Conservation (phyloP, 2,113 vertebrate species). For the Salvelinus namaycush region DNA sequence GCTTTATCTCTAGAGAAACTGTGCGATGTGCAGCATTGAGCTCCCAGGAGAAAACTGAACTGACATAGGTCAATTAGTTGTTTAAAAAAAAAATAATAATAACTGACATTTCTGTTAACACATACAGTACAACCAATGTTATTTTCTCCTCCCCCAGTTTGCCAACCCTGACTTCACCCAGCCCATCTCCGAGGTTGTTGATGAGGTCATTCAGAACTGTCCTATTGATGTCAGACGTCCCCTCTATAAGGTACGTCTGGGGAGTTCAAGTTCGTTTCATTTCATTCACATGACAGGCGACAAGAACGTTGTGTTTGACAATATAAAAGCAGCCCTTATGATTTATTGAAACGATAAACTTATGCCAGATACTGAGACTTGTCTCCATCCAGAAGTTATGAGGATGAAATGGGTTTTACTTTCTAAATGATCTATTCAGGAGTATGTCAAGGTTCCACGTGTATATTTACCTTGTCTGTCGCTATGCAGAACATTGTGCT, state of each 20-base stretch:
- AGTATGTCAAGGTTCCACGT: neutral
- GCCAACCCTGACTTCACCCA: slow-evolving; percentile 99
- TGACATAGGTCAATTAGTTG: no score
- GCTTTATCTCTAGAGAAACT: no score
- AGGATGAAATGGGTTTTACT: neutral
- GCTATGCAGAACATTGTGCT: slow-evolving; percentile 83
- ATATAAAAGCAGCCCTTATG: neutral
- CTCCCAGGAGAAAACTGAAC: no score
- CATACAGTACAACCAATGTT: no score
- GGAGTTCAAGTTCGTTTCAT: neutral
- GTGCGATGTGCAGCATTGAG: no score
- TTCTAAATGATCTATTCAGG: neutral
- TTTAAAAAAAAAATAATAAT: no score
- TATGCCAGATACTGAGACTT: no score
- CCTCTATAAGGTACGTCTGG: slow-evolving; percentile 90
- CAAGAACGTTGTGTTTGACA: neutral
- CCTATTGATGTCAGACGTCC: slow-evolving; percentile 97
- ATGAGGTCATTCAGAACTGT: slow-evolving; percentile 99
- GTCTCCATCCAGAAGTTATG: no score
- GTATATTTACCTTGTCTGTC: neutral
- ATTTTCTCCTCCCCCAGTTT: slow-evolving; percentile 77
- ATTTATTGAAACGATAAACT: no score
- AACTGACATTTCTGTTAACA: no score
- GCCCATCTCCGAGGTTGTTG: slow-evolving; percentile 98
- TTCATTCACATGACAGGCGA: no score